Evolutionary conservation across 92 coral and sea anemone genomes (phyloP), one percentile per base, ranked within the genome.

Genomic region (Meandrina meandrites): DNA sequence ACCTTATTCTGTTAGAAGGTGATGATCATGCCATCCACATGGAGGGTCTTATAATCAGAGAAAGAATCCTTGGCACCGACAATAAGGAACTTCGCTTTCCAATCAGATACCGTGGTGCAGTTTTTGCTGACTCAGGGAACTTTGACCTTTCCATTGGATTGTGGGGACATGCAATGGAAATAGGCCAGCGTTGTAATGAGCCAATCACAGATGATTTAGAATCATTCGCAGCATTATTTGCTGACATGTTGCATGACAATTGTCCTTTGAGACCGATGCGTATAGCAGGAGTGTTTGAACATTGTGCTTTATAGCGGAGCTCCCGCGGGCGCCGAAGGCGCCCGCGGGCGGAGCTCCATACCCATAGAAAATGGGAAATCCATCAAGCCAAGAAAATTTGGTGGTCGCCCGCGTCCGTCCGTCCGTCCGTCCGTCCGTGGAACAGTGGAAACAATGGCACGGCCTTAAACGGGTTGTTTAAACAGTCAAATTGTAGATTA

Each of bases 21-120:
- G 76, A 90, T 64, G 82, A 80, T 8, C 90, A 90, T 75, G 95
- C 95, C 22, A 90, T 92, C 56, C 97, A 92, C 57, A 88, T 94
- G 92, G 97, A 94, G 78, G 97, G 97, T 0, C 83, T 94, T 4
- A 83, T 94, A 11, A 87, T 92, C 32, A 81, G 97, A 85, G 97
- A 94, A 81, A 84, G 95, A 82, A 90, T 94, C 14, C 92, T 94
- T 5, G 93, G 93, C 22, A 86, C 83, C 8, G 79, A 57, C 8
- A 94, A 86, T 72, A 81, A 81, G 0, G 97, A 90, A 84, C 72
- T 92, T 4, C 82, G 93, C 50, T 85, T 78, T 50, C 93, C 95
- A 24, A 79, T 94, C 9, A 85, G 91, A 72, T 90, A 90, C 72
- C 87, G 97, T 62, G 95, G 95, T 10, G 95, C 94, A 13, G 93